Evolutionary conservation across 2,113 vertebrate species (phyloP), one percentile per base, ranked within the genome.

Genomic region (Barnardius zonarius): DNA sequence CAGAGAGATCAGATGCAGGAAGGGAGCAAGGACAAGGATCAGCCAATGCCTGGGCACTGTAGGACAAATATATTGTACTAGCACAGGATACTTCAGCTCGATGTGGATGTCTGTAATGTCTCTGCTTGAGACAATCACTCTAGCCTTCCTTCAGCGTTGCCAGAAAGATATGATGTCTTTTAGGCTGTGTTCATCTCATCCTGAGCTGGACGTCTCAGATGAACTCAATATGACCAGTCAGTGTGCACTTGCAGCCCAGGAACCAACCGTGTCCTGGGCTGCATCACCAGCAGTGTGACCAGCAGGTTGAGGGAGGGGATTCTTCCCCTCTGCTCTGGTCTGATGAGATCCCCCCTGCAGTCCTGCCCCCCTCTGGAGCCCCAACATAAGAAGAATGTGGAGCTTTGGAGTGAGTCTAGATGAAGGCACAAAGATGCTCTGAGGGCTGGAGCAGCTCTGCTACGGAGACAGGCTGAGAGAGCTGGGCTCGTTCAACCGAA

Each of bases 121-220:
- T 73, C 17, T 44, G 4, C 37, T 11, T n/a, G 48, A n/a, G 20
- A 15, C 30, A 24, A 28, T 49, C 44, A 25, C 7, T 68, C 10
- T 35, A 79, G 39, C 7, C 18, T 41, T 74, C 13, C 51, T 77
- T 46, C 46, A 44, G 33, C n/a, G 30, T 31, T 27, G 33, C 27
- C 55, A 51, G 61, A 54, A 52, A 27, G 9, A 30, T 5, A 6
- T 0, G 1, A 3, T 4, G 8, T 24, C 44, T 39, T 90, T 55
- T 8, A 77, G 73, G 20, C 13, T 43, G 25, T 5, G 23, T 14
- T 48, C 4, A 11, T 5, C 54, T 64, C 51, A 49, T 55, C n/a
- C 31, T 59, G 23, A 67, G 22, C 31, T 70, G 46, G 20, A 37
- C 37, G 6, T 67, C 27, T 73, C 57, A 59, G 35, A 44, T 24